Evolutionary conservation across 2,113 vertebrate species (phyloP), one percentile per base, ranked within the genome.

Genomic region (Bujurquina vittata): DNA sequence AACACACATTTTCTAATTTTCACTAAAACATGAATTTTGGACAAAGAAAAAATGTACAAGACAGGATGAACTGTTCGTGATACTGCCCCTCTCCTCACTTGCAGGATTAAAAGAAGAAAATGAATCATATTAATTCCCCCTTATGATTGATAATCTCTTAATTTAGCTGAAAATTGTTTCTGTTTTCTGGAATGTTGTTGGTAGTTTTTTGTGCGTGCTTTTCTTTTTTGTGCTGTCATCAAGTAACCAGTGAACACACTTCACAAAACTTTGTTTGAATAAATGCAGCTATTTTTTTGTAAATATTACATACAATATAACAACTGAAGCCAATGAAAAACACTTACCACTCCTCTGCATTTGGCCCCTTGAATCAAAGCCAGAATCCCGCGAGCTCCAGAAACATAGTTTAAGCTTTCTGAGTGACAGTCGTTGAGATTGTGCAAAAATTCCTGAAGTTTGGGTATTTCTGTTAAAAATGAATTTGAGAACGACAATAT

Each of bases 401-500:
- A 81, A 46, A 90, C 83, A 33, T 89, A 90, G 62, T 82, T 87
- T 14, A 80, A 17, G n/a, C 78, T 78, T 57, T 82, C 73, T 65
- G 87, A 83, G 77, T 85, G 87, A 29, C 9, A 3, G 63, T 89
- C 62, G 52, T 87, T 89, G 20, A 90, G 77, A 11, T 18, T 4
- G 52, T 77, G 18, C 60, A 90, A 31, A 63, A 76, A 52, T 5
- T 75, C 11, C 49, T 52, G 59, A 58, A 92, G 88, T 54, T 56
- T 4, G 1, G 87, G 80, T 62, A 92, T 82, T 84, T 92, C 90
- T 92, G 77, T 46, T 20, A 75, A 37, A 62, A 62, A n/a, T 5
- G n/a, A 5, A 11, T 58, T 20, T 7, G 1, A 43, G 14, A 2
- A 58, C 3, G 9, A 79, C 8, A 46, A 11, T 20, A 10, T 73